phyloP scores from a whole-genome alignment of 2,797 vertebrate genomes.

The Cyclura pinguis region DNA sequence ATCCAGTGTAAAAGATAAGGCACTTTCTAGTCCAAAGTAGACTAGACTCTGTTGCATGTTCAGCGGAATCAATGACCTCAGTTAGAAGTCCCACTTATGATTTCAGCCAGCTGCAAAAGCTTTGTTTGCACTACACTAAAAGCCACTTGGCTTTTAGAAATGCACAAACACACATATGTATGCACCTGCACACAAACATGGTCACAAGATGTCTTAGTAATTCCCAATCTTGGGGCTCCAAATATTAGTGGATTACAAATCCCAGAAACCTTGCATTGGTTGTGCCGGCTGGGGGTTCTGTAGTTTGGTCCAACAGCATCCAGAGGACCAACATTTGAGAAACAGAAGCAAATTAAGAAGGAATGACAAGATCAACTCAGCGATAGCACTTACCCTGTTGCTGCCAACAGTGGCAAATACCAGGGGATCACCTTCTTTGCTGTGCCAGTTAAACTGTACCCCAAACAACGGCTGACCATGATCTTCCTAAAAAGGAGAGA shows the following conservation, averaged over 20 bases:
- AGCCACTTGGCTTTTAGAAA: no score
- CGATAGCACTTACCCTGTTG: slow-evolving; percentile 88
- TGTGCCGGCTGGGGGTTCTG: background rate
- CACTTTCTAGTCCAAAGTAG: background rate
- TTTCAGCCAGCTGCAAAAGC: background rate
- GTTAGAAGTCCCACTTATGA: background rate
- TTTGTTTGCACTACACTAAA: background rate
- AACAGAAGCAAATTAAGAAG: slow-evolving; percentile 22
- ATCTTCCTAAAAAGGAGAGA: slow-evolving; percentile 87
- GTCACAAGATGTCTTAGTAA: background rate
- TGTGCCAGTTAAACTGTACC: slow-evolving; percentile 99
- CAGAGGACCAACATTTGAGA: background rate
- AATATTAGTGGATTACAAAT: background rate
- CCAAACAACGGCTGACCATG: slow-evolving; percentile 97
- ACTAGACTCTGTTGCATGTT: background rate
- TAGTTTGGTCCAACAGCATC: background rate
- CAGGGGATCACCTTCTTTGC: slow-evolving; percentile 97
- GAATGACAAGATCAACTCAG: background rate
- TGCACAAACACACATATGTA: no score
- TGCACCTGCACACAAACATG: no score
- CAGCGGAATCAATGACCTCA: background rate
- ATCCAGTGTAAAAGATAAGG: background rate
- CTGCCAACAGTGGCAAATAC: slow-evolving; percentile 99
- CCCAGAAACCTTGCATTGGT: background rate
- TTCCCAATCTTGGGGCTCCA: background rate